Percentiles rank a stretch among this genome's conserved stretches.
phyloP scores from a whole-genome alignment of 2,888 invertebrate genomes.

The Zygaena filipendulae region DNA sequence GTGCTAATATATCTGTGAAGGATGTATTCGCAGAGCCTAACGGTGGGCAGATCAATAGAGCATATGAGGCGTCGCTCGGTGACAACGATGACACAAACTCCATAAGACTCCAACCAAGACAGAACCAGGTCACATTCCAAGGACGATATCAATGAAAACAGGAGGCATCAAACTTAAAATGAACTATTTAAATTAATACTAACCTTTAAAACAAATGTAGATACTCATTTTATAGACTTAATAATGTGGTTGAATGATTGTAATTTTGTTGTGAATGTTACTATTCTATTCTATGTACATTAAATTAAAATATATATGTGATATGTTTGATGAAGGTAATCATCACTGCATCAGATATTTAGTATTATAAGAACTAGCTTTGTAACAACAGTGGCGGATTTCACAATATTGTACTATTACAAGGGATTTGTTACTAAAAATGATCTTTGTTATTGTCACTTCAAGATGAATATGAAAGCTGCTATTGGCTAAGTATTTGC shows the following conservation, averaged over 20 bases:
- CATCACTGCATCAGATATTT: too few species aligned
- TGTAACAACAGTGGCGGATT: too few species aligned
- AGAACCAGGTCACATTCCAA: constrained; percentile 72
- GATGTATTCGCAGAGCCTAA: constrained; percentile 81
- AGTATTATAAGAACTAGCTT: too few species aligned
- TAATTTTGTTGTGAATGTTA: too few species aligned
- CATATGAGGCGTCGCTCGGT: constrained; percentile 74
- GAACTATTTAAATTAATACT: constrained; percentile 8
- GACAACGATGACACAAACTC: constrained; percentile 79
- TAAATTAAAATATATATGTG: too few species aligned
- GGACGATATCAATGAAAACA: constrained; percentile 38
- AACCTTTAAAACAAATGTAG: constrained; percentile 24
- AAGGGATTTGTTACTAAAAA: too few species aligned
- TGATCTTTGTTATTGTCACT: too few species aligned
- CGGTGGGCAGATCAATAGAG: constrained; percentile 81
- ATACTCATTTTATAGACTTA: constrained; percentile 31
- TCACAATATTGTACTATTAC: too few species aligned
- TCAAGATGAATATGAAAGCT: too few species aligned
- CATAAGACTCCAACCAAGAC: constrained; percentile 76
- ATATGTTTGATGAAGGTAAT: too few species aligned
- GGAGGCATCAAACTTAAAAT: constrained; percentile 27
- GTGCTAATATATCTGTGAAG: constrained; percentile 81
- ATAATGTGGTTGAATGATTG: constrained; percentile 4
- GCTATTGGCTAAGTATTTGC: too few species aligned
- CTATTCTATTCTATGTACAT: too few species aligned